These are phyloP conservation scores for Variabilichromis moorii DNA, from an alignment of 2,113 vertebrate genomes.

Conservation along the genomic window DNA sequence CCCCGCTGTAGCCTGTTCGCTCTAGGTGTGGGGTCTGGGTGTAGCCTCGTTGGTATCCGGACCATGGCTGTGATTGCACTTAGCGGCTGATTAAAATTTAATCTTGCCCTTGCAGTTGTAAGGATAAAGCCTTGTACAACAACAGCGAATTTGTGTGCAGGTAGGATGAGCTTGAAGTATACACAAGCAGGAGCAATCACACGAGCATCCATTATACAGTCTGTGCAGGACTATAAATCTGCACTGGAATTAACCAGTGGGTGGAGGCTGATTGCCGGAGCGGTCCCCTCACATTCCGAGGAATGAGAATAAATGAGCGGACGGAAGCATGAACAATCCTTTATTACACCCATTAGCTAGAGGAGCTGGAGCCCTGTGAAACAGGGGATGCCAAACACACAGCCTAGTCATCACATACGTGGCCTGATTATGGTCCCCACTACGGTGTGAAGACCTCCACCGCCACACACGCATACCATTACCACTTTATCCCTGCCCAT, in stretches of 20 bases:
- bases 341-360: slow-evolving; percentile 87
- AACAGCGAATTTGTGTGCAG: background rate
- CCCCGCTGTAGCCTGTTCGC: background rate
- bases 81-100: slow-evolving; percentile 84
- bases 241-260: slow-evolving; percentile 76
- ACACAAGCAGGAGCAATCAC: background rate
- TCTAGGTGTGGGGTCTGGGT: slow-evolving; percentile 16
- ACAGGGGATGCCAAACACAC: slow-evolving; percentile 55
- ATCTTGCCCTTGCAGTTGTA: slow-evolving; percentile 79
- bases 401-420: slow-evolving; percentile 27
- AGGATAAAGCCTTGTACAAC: slow-evolving; percentile 65
- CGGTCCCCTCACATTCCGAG: slow-evolving; percentile 78
- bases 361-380: slow-evolving; percentile 69
- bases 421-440: slow-evolving; percentile 34
- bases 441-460: slow-evolving; percentile 12
- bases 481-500: background rate
- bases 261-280: slow-evolving; percentile 78
- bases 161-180: background rate
- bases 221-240: slow-evolving; percentile 78
- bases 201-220: slow-evolving; percentile 80
- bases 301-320: slow-evolving; percentile 91
- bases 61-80: slow-evolving; percentile 77
- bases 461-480: slow-evolving; percentile 18
- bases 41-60: slow-evolving; percentile 1
- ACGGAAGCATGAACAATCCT: slow-evolving; percentile 84